Conservation (phyloP, 2,888 invertebrate genomes). For the Zeuzera pyrina region DNA sequence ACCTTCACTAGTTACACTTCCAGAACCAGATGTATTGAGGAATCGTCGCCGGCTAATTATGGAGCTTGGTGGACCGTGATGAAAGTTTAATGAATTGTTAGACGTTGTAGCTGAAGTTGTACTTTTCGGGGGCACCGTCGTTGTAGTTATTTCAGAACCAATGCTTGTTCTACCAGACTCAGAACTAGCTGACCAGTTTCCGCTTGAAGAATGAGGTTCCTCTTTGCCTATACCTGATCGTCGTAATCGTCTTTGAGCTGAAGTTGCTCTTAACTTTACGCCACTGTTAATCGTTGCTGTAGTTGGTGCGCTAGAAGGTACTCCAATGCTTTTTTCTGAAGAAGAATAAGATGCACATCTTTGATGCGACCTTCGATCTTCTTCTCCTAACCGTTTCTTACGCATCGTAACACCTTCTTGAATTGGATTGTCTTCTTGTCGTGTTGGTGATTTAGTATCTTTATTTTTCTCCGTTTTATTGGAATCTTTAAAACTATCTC, state of each 20-base stretch:
- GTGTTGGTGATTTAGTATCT: slow-evolving; percentile 50
- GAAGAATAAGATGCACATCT: slow-evolving; percentile 86
- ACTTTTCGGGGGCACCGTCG: slow-evolving; percentile 80
- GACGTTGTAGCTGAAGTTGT: slow-evolving; percentile 79
- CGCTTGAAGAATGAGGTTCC: slow-evolving; percentile 90
- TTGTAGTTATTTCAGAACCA: slow-evolving; percentile 84
- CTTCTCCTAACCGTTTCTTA: slow-evolving; percentile 73
- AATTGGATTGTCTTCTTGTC: slow-evolving; percentile 72
- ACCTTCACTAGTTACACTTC: slow-evolving; percentile 88
- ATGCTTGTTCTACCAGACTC: slow-evolving; percentile 90
- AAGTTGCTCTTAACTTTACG: slow-evolving; percentile 85
- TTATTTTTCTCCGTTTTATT: slow-evolving; percentile 49
- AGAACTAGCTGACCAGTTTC: slow-evolving; percentile 96
- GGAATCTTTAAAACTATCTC: slow-evolving; percentile 59
- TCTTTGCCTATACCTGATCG: slow-evolving; percentile 80
- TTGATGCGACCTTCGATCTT: slow-evolving; percentile 81
- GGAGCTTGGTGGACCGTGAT: slow-evolving; percentile 78
- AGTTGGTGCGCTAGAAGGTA: slow-evolving; percentile 65
- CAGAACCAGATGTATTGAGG: slow-evolving; percentile 83
- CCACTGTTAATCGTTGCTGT: slow-evolving; percentile 72
- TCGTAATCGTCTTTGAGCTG: slow-evolving; percentile 79
- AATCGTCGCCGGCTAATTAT: slow-evolving; percentile 78
- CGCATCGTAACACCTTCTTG: slow-evolving; percentile 79
- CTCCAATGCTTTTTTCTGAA: slow-evolving; percentile 79
- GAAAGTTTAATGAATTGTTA: slow-evolving; percentile 77